These are phyloP conservation scores for Tympanoctomys barrerae DNA, from an alignment of 2,797 vertebrate genomes.

Conservation along the genomic window DNA sequence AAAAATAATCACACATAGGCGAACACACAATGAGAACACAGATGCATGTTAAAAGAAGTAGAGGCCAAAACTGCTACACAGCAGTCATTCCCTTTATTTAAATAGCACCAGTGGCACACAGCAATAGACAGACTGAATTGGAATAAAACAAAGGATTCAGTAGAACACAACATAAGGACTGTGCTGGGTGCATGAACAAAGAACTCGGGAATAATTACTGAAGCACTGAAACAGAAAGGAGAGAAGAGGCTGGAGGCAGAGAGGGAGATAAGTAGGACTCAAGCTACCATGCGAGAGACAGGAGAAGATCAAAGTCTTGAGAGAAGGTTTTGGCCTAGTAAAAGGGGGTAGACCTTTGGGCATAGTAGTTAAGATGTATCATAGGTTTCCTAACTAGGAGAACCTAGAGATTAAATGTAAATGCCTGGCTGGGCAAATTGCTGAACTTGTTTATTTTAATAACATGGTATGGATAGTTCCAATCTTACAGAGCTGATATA, in stretches of 20 bases:
- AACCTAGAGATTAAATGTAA: not conserved
- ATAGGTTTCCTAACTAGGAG: not conserved
- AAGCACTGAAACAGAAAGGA: not conserved
- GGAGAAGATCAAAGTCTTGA: not conserved
- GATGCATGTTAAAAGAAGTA: not conserved
- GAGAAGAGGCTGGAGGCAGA: not conserved
- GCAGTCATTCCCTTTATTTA: not conserved
- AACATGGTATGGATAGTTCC: not conserved
- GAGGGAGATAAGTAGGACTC: not conserved
- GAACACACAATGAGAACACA: not conserved
- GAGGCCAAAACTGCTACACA: not conserved
- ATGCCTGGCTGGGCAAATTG: not conserved
- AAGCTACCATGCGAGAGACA: not conserved
- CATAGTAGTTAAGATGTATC: not conserved
- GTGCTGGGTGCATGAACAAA: fast-evolving
- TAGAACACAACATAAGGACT: not conserved
- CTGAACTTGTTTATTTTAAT: not conserved
- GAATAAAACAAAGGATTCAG: not conserved
- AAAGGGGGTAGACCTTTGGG: not conserved
- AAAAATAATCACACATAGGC: not conserved
- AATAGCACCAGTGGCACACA: not conserved
- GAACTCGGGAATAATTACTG: not conserved
- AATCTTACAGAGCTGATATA: not conserved
- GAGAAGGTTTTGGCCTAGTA: not conserved
- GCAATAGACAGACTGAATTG: not conserved